These are phyloP conservation scores for Yponomeuta plumbellus DNA, from an alignment of 2,888 invertebrate species.

Conservation along the genomic window DNA sequence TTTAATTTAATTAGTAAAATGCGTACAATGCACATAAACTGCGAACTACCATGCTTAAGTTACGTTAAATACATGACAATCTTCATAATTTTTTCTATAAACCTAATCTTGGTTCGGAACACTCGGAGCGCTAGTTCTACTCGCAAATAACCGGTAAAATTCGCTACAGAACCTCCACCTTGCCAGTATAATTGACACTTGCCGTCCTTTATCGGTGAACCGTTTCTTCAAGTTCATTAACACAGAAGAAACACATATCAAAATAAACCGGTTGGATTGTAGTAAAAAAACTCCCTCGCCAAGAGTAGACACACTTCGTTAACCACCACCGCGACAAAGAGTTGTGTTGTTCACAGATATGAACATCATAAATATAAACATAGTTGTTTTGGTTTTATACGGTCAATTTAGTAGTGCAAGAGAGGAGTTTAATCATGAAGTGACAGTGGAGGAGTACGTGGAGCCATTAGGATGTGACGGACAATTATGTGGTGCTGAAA, in stretches of 20 bases:
- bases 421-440: conserved; percentile 26
- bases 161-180: conserved; percentile 20
- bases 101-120: too few species aligned
- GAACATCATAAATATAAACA: conserved; percentile 26
- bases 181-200: conserved; percentile 7
- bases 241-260: not conserved
- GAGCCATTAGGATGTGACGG: conserved; percentile 33
- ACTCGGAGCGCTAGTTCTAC: too few species aligned
- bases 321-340: not conserved
- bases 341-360: conserved; percentile 19
- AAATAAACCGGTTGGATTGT: not conserved
- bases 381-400: conserved; percentile 10
- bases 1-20: too few species aligned
- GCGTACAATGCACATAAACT: too few species aligned
- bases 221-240: not conserved
- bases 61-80: too few species aligned
- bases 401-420: not conserved
- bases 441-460: conserved; percentile 39
- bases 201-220: not conserved
- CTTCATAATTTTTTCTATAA: too few species aligned
- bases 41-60: too few species aligned
- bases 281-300: not conserved
- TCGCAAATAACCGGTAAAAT: not conserved
- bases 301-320: not conserved
- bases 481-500: conserved; percentile 14